Conservation (phyloP, 2,888 invertebrate species). For the Thumatha senex region DNA sequence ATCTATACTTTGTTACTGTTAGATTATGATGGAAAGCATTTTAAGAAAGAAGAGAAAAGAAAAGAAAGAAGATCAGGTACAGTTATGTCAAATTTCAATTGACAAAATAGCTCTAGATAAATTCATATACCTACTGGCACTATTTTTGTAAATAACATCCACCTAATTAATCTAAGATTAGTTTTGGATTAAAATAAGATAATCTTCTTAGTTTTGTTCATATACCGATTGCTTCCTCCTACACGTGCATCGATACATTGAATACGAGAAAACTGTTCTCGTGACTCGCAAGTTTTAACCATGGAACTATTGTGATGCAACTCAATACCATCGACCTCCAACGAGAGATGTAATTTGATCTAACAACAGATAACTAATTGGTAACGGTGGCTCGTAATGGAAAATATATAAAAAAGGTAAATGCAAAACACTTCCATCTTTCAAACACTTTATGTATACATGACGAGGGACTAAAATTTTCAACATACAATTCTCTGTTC, state of each 20-base stretch:
- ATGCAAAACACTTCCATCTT: slow-evolving; percentile 42
- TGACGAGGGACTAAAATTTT: slow-evolving; percentile 40
- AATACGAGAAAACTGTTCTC: slow-evolving; percentile 39
- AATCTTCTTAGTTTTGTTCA: no score
- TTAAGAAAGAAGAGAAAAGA: no score
- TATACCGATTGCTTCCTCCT: no score
- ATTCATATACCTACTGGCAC: no score
- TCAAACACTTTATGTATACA: slow-evolving; percentile 34
- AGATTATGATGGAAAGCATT: no score
- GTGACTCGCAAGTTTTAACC: slow-evolving; percentile 56
- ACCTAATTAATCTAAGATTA: no score
- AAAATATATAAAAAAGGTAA: slow-evolving; percentile 32
- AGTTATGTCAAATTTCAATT: no score
- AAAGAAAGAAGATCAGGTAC: no score
- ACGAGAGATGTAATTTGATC: slow-evolving; percentile 60
- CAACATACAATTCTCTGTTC: slow-evolving; percentile 16
- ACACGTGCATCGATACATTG: slow-evolving; percentile 35
- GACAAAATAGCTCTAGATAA: no score
- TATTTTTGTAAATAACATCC: no score
- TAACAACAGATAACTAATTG: slow-evolving; percentile 67
- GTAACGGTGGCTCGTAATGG: slow-evolving; percentile 59
- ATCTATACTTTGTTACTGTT: no score
- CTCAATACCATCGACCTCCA: slow-evolving; percentile 41
- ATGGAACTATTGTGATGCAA: slow-evolving; percentile 58
- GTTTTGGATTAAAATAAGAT: no score